Percentiles rank a stretch among this genome's conserved stretches.
Conservation (phyloP, 2,888 invertebrate genomes). For the Axea sp. region DNA sequence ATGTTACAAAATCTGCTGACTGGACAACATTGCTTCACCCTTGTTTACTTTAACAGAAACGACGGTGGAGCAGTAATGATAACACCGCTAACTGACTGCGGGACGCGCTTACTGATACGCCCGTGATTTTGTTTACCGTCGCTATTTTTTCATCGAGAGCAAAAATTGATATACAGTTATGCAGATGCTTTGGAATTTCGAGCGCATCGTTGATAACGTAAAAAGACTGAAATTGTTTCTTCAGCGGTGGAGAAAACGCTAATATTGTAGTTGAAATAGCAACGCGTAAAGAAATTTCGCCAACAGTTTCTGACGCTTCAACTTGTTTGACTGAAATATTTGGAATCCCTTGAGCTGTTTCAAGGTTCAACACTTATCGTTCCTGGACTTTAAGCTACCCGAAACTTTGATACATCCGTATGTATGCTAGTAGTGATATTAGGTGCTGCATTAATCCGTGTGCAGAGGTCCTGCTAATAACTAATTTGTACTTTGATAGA, state of each 20-base stretch:
- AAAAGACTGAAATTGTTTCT: too few relatives aligned
- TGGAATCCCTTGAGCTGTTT: constrained; percentile 34
- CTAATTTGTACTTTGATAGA: constrained; percentile 29
- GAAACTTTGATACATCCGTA: constrained; percentile 35
- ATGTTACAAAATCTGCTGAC: constrained; percentile 21
- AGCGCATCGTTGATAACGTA: too few relatives aligned
- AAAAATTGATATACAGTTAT: too few relatives aligned
- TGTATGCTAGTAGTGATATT: constrained; percentile 8
- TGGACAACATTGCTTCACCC: constrained; percentile 35
- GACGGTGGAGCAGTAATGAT: too few relatives aligned
- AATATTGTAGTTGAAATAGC: too few relatives aligned
- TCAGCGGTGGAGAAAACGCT: too few relatives aligned
- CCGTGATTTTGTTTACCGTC: too few relatives aligned
- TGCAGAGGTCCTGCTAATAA: constrained; percentile 14
- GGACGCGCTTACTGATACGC: too few relatives aligned
- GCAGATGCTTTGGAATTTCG: too few relatives aligned
- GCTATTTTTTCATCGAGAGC: too few relatives aligned
- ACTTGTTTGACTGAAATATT: constrained; percentile 45
- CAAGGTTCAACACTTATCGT: constrained; percentile 46
- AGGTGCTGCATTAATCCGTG: constrained; percentile 21
- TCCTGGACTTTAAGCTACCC: constrained; percentile 19
- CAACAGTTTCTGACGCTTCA: constrained; percentile 25
- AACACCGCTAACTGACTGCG: too few relatives aligned
- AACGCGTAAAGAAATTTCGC: too few relatives aligned
- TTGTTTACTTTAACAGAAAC: constrained; percentile 29